Base-by-base conservation (phyloP, 2,797 vertebrate genomes). In the Picus viridis region DNA sequence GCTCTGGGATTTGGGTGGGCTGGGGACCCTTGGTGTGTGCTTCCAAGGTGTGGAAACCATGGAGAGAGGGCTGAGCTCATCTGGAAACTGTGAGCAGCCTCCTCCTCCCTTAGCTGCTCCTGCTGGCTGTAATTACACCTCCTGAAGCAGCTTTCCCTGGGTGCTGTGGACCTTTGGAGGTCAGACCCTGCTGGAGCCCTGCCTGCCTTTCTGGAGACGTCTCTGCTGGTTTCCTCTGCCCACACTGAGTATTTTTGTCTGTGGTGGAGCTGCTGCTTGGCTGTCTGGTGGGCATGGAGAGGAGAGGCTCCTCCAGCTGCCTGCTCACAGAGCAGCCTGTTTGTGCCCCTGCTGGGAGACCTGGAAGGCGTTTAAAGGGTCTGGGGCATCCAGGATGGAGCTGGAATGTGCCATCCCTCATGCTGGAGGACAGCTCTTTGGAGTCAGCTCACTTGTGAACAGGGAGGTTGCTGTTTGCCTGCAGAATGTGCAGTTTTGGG, bases 71-170 rank as follows among this genome's bases (percentile, higher is more conserved):
- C 27, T 4, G 2, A 16, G 23, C 5, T 49, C 2, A 45, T 54
- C n/a, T 19, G 26, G 73, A 54, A 63, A 69, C 12, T 1, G 14
- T 39, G 23, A 23, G 47, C 41, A 53, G 41, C 1, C 0, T 53
- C 8, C 0, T 14, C 69, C 24, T 53, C 19, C 69, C 0, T 0
- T 41, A 27, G 23, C 79, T 34, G 18, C 15, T 78, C 1, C 0
- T 57, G 32, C 13, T 63, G 39, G 49, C 59, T 27, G 8, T 51
- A 11, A 23, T 59, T 24, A 6, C 1, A 12, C 8, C 49, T 68
- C 34, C 53, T 68, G 27, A 51, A 36, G 2, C 22, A 67, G 45
- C 80, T 65, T 41, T 0, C 47, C 54, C 43, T 2, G n/a, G 36
- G 1, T 53, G 71, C 45, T 7, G 0, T 9, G 56, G 32, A 43